phyloP scores from a whole-genome alignment of 1,140 invertebrate genomes.

The Lanistes nyassanus region DNA sequence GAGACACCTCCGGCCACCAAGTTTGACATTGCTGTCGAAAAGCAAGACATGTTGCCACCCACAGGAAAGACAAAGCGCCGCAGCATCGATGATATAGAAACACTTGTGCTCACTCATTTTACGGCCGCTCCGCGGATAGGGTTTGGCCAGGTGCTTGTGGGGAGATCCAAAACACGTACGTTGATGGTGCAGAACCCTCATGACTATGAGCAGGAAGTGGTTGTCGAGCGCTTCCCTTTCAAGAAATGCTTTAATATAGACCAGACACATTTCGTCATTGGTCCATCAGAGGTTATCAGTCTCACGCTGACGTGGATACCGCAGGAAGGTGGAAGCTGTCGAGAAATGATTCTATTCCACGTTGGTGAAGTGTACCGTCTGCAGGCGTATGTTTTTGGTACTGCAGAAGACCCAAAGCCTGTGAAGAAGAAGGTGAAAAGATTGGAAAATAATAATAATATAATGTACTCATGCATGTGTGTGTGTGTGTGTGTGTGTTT shows the following conservation, averaged over 20 bases:
- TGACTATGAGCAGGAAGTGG: constrained; percentile 57
- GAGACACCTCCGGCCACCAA: constrained; percentile 45
- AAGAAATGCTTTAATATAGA: constrained; percentile 55
- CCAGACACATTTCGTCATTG: constrained; percentile 43
- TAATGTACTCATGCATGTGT: too few relatives aligned
- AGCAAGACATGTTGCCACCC: constrained; percentile 20
- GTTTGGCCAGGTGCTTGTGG: constrained; percentile 49
- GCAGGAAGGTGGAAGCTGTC: constrained; percentile 43
- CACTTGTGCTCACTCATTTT: constrained; percentile 55
- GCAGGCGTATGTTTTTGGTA: constrained; percentile 54
- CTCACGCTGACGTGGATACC: constrained; percentile 53
- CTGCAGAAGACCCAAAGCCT: constrained; percentile 44
- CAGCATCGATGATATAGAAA: constrained; percentile 48
- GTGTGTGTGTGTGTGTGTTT: too few relatives aligned
- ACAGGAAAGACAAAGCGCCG: constrained; percentile 26
- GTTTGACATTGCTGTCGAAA: constrained; percentile 43
- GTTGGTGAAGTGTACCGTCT: constrained; percentile 53
- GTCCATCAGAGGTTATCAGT: constrained; percentile 34
- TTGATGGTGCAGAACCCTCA: constrained; percentile 54
- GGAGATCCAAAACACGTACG: constrained; percentile 38
- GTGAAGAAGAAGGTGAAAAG: constrained; percentile 28
- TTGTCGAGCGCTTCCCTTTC: constrained; percentile 55
- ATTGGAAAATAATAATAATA: background rate
- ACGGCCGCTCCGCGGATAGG: constrained; percentile 52
- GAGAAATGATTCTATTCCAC: constrained; percentile 58